Percentiles rank a stretch among this genome's conserved stretches.
phyloP scores from a whole-genome alignment of 2,888 invertebrate species.

The Cybosia mesomella region DNA sequence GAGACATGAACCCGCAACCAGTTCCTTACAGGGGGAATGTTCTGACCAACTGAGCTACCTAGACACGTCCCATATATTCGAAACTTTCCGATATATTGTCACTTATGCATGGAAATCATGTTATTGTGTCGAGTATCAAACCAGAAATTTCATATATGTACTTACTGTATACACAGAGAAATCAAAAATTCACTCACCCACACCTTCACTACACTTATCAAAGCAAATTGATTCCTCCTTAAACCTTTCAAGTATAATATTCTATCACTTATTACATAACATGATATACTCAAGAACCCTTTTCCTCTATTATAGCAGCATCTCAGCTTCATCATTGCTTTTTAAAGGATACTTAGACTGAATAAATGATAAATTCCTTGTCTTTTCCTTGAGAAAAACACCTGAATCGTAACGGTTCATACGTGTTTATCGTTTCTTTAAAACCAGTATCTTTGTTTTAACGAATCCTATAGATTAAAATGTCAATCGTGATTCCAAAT shows the following conservation, averaged over 20 bases:
- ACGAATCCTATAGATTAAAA: not conserved
- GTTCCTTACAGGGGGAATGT: no score
- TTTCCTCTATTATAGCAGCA: constrained; percentile 5
- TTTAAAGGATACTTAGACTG: constrained; percentile 3
- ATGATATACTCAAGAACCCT: not conserved
- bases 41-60: no score
- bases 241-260: not conserved
- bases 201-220: not conserved
- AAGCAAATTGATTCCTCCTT: not conserved
- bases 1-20: no score
- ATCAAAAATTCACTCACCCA: not conserved
- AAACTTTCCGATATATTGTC: no score
- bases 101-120: no score
- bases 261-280: not conserved
- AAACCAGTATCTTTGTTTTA: not conserved
- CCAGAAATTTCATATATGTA: no score
- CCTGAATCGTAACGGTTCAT: not conserved
- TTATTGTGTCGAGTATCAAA: no score
- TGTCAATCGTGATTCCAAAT: not conserved
- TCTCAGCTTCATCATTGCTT: constrained; percentile 3
- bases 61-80: no score
- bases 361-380: constrained; percentile 7
- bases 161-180: no score
- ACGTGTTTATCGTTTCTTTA: not conserved
- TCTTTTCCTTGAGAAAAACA: not conserved